Base-by-base conservation (phyloP, 2,113 vertebrate genomes). In the Gadus macrocephalus region DNA sequence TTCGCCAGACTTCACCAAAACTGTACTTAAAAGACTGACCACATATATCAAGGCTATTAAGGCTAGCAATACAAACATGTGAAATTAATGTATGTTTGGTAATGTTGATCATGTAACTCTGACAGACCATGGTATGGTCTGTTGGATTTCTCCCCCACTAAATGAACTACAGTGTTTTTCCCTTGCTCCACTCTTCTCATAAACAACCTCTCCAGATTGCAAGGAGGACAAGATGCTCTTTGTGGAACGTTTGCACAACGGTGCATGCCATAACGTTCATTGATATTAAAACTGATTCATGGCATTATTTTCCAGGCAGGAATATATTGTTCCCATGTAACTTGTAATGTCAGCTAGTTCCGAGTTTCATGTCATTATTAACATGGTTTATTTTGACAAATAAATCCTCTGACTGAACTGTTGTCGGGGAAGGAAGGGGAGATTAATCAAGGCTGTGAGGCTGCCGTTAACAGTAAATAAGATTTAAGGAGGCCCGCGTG, bases 391-490 rank as follows among this genome's bases (percentile, higher is more conserved):
- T 77, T 84, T 80, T 70, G 68, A 63, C 68, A 65, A 72, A 79
- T 72, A 53, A 73, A 69, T 67, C 53, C 3, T 62, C 78, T 53
- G 14, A 56, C 1, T 49, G 0, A 67, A 5, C 58, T 53, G 59
- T 82, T 66, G 67, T 66, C 68, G 79, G 58, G 67, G 63, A 76
- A 84, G 69, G 66, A 81, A 78, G 69, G 81, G 58, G 67, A 61
- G 74, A 84, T 71, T 64, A 81, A 78, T 86, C 78, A 82, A 75
- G 66, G 27, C 25, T 70, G 66, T 75, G 61, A 58, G 70, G 49
- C 70, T 68, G 64, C 27, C 72, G 15, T 66, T 64, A 68, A 55
- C 49, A 76, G 60, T n/a, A 70, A 65, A 81, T 75, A 20, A 71
- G 78, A 82, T 70, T 28, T 27, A 69, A 64, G 69, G 69, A 77